Evolutionary conservation across 2,888 invertebrate genomes (phyloP).

Genomic region (Pseudoips prasinana): DNA sequence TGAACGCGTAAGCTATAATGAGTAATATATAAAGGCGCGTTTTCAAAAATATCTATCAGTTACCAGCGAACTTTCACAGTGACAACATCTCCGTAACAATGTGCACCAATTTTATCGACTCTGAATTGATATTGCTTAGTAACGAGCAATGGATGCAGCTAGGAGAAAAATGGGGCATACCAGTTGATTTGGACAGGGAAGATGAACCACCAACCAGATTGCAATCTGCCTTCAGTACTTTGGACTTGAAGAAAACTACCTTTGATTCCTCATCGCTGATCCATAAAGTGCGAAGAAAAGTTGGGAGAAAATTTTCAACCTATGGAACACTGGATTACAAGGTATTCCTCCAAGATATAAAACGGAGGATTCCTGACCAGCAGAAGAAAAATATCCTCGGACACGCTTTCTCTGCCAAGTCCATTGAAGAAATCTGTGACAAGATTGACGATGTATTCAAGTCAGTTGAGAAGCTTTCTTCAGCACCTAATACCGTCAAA

Average conservation of each 20-base stretch:
- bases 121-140: conserved; percentile 56
- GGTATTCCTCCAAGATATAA: conserved; percentile 56
- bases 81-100: conserved; percentile 6
- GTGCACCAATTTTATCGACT: conserved; percentile 42
- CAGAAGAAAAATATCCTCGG: conserved; percentile 45
- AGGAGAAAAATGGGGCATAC: conserved; percentile 64
- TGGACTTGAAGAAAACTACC: conserved; percentile 58
- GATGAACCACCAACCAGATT: conserved; percentile 43
- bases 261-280: conserved; percentile 67
- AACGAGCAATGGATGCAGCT: conserved; percentile 67
- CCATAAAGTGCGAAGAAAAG: conserved; percentile 54
- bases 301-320: conserved; percentile 50
- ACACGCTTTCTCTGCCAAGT: background rate
- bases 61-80: background rate
- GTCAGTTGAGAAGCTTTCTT: conserved; percentile 26
- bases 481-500: background rate
- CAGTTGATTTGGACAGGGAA: conserved; percentile 65
- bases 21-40: too few species aligned
- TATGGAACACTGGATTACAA: conserved; percentile 53
- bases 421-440: conserved; percentile 36
- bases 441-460: conserved; percentile 60
- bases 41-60: background rate
- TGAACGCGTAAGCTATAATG: too few species aligned
- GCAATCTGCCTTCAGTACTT: conserved; percentile 52
- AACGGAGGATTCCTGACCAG: conserved; percentile 43